Conservation (phyloP, 2,797 vertebrate genomes). For the Atherinosoma microstoma region DNA sequence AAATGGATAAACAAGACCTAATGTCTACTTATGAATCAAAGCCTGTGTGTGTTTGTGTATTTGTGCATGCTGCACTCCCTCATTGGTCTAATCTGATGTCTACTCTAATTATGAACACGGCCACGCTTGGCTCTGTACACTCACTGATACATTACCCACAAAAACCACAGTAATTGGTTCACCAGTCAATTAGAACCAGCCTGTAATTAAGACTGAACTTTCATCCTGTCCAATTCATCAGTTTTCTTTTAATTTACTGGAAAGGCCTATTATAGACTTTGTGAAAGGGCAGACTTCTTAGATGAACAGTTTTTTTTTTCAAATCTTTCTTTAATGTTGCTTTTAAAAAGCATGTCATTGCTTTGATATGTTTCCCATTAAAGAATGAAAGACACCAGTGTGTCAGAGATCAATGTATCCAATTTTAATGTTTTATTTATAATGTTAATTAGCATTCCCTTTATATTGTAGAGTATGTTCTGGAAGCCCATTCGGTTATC, state of each 20-base stretch:
- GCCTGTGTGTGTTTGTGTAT: conserved; percentile 32
- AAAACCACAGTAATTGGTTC: conserved; percentile 67
- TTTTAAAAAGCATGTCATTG: conserved; percentile 25
- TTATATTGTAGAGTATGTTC: conserved; percentile 8
- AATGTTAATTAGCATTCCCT: conserved; percentile 46
- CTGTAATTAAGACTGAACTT: conserved; percentile 73
- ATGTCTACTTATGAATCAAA: conserved; percentile 59
- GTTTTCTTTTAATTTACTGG: conserved; percentile 53
- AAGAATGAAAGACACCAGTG: not conserved
- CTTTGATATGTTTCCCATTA: conserved; percentile 41
- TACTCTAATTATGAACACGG: conserved; percentile 56
- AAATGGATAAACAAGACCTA: conserved; percentile 47
- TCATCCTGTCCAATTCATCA: conserved; percentile 60
- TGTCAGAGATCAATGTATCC: conserved; percentile 15
- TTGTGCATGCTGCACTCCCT: conserved; percentile 27
- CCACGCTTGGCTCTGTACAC: conserved; percentile 31
- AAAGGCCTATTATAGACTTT: conserved; percentile 46
- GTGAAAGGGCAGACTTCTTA: conserved; percentile 24
- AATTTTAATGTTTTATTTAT: conserved; percentile 36
- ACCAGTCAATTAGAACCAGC: conserved; percentile 67
- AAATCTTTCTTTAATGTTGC: conserved; percentile 53
- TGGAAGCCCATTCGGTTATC: conserved; percentile 33
- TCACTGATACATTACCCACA: conserved; percentile 55
- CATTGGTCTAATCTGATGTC: conserved; percentile 63
- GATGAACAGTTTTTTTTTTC: conserved; percentile 37